Percentiles rank a stretch among this genome's conserved stretches.
These are phyloP conservation scores for Mastomys natalensis DNA, from an alignment of 2,113 vertebrate genomes.

Conservation along the genomic window DNA sequence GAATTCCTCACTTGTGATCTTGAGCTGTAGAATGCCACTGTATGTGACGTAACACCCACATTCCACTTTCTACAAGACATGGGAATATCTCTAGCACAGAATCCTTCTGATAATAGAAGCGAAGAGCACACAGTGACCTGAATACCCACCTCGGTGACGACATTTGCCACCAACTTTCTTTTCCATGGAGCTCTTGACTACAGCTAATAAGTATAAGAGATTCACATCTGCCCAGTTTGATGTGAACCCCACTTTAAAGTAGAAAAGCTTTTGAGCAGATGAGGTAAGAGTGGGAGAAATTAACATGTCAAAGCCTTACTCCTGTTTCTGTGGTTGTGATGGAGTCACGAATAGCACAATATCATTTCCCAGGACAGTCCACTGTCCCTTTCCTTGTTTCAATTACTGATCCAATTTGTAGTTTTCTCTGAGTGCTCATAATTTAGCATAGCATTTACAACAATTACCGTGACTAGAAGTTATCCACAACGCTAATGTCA, in stretches of 20 bases:
- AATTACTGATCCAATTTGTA: neutral
- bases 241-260: neutral
- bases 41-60: too few species aligned
- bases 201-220: neutral
- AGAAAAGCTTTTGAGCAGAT: neutral
- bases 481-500: neutral
- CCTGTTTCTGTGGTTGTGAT: neutral
- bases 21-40: neutral
- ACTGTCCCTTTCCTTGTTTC: constrained; percentile 29
- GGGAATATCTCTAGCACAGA: neutral
- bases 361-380: neutral
- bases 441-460: constrained; percentile 47
- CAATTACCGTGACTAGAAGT: neutral
- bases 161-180: neutral
- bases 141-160: neutral
- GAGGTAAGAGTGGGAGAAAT: neutral
- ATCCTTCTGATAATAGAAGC: neutral
- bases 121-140: neutral
- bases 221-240: neutral
- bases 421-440: constrained; percentile 7
- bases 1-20: neutral
- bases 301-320: neutral
- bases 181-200: neutral
- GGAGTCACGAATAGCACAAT: neutral
- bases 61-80: neutral